phyloP scores from a whole-genome alignment of 2,888 invertebrate species.

The Orthonevra nobilis region DNA sequence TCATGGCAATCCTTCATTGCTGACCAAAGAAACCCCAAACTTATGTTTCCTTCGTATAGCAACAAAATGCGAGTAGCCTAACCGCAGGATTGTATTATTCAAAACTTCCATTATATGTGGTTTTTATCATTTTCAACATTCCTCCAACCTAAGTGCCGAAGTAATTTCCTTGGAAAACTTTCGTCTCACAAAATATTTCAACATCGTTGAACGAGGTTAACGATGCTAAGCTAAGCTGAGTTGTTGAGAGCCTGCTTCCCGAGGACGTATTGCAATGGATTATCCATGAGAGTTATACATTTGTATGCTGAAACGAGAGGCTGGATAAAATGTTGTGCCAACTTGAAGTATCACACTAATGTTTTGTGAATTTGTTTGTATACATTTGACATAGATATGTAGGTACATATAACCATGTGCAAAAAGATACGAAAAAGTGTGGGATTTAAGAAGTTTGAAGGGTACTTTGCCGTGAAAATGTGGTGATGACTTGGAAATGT shows the following conservation, averaged over 20 bases:
- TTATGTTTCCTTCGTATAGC: constrained; percentile 26
- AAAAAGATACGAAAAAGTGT: too few species aligned
- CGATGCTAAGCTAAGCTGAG: constrained; percentile 45
- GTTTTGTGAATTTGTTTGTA: too few species aligned
- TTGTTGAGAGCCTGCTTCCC: not conserved
- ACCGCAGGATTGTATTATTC: constrained; percentile 58
- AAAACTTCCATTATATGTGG: constrained; percentile 63
- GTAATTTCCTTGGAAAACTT: constrained; percentile 66
- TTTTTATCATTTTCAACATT: constrained; percentile 55
- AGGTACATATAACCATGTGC: too few species aligned
- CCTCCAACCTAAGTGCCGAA: constrained; percentile 46
- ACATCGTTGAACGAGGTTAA: constrained; percentile 50
- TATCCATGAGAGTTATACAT: constrained; percentile 55
- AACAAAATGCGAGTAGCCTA: constrained; percentile 7
- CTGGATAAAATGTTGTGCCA: too few species aligned
- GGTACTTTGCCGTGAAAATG: too few species aligned
- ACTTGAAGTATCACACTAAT: too few species aligned
- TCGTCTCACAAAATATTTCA: constrained; percentile 34
- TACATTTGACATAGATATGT: too few species aligned
- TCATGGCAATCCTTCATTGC: constrained; percentile 9
- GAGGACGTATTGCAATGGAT: constrained; percentile 10
- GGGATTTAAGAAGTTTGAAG: too few species aligned
- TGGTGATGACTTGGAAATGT: too few species aligned
- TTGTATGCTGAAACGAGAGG: too few species aligned
- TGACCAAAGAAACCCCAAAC: constrained; percentile 24